These are phyloP conservation scores for Drosophila busckii DNA, from an alignment of 1,140 invertebrate species.

Conservation along the genomic window DNA sequence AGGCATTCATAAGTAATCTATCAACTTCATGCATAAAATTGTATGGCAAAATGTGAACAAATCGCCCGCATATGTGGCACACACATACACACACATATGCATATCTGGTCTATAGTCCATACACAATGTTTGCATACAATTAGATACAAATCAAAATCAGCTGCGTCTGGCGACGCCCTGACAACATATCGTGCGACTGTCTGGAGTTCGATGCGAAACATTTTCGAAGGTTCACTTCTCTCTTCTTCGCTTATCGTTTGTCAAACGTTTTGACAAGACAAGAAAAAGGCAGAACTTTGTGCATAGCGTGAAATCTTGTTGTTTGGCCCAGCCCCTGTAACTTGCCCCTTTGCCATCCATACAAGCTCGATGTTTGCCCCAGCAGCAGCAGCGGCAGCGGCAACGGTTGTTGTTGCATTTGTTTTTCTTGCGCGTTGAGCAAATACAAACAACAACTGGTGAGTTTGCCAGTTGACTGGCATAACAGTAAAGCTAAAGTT, in stretches of 20 bases:
- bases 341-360: not conserved
- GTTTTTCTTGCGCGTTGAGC: constrained; percentile 29
- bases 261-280: constrained; percentile 68
- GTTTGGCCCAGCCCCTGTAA: constrained; percentile 3
- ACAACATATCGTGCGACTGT: constrained; percentile 1
- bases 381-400: no score
- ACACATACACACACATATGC: not conserved
- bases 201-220: no score
- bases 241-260: constrained; percentile 58
- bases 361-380: no score
- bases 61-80: constrained; percentile 58
- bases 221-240: no score
- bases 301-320: constrained; percentile 40
- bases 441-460: constrained; percentile 38
- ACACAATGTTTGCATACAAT: constrained; percentile 65
- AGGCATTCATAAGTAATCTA: constrained; percentile 61
- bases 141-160: constrained; percentile 74
- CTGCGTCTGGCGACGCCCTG: constrained; percentile 51
- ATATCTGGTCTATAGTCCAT: constrained; percentile 15
- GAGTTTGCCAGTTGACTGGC: not conserved
- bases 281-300: constrained; percentile 60
- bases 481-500: constrained; percentile 54
- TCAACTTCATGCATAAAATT: constrained; percentile 71
- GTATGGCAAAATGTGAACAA: constrained; percentile 59
- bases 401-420: no score